Base-by-base conservation (phyloP, 2,888 invertebrate genomes). In the Clunio marinus region DNA sequence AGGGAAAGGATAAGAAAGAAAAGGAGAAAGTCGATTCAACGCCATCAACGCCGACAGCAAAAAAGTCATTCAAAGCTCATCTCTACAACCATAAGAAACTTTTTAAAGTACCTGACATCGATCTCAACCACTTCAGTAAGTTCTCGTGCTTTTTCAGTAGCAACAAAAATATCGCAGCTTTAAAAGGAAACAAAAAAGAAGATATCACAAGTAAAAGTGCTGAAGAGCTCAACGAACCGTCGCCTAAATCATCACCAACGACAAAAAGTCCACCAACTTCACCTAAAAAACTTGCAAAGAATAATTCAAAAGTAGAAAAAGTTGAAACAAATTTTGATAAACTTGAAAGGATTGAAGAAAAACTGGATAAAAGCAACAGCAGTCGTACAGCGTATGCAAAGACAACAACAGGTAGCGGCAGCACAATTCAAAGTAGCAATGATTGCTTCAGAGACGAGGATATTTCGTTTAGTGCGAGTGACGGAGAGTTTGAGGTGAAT, bases 401-500 rank as follows among this genome's bases (percentile, higher is more conserved):
- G 17, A 46, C 4, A 25, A 58, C 57, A n/a, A 67, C 24, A n/a
- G 57, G 46, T 2, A 57, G 51, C 27, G 25, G 67, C 13, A 67
- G 35, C 45, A 35, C 67, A 28, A 57, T 67, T 57, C 57, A 67
- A 67, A 67, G 24, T 51, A 45, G 67, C 55, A 45, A 17, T 27
- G 51, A 46, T 20, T 25, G 35, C 17, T 69, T 41, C 27, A 55
- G 27, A 24, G 63, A 59, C 13, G 65, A 63, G 7, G 55, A 60
- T 13, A 62, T 25, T 25, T 57, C 51, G 60, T 20, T 10, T 22
- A 20, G 57, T 57, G n/a, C 25, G 8, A 68, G 68, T 68, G 68
- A 80, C 58, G 17, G 22, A 5, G 65, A 68, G 63, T 78, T 78
- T 69, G 79, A 79, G 41, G 76, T 77, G 27, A 66, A 41, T 58